Conservation (phyloP, 2,797 vertebrate species). For the Pipistrellus kuhlii region DNA sequence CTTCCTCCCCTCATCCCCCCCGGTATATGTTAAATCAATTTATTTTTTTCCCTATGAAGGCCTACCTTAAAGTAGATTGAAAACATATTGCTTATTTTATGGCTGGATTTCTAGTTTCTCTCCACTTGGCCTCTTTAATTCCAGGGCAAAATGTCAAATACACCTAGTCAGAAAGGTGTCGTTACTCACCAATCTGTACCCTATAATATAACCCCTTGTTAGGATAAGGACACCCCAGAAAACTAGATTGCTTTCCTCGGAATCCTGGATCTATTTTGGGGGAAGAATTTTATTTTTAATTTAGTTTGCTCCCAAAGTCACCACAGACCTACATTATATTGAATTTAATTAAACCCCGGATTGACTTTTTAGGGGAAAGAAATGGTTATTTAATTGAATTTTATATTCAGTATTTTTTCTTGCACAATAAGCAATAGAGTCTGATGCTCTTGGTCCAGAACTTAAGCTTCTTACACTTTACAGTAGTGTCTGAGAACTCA, state of each 20-base stretch:
- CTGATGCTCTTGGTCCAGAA: slow-evolving; percentile 23
- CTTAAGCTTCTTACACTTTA: slow-evolving; percentile 34
- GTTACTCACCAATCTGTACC: neutral
- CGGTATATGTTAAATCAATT: slow-evolving; percentile 25
- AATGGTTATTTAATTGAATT: slow-evolving; percentile 42
- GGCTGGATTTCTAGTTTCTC: slow-evolving; percentile 20
- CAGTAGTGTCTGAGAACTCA: slow-evolving; percentile 13
- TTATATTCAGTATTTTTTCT: slow-evolving; percentile 38
- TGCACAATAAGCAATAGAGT: neutral
- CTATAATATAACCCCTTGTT: neutral
- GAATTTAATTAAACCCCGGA: slow-evolving; percentile 55
- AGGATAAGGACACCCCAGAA: neutral
- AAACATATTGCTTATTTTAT: slow-evolving; percentile 43
- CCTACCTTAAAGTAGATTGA: slow-evolving; percentile 43
- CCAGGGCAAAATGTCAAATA: slow-evolving; percentile 14
- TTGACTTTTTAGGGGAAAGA: slow-evolving; percentile 24
- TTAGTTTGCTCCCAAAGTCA: slow-evolving; percentile 23
- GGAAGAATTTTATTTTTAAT: slow-evolving; percentile 50
- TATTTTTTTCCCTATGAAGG: neutral
- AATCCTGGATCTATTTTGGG: slow-evolving; percentile 14
- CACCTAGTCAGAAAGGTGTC: neutral
- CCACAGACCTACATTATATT: neutral
- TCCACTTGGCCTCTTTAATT: slow-evolving; percentile 14
- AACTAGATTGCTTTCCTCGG: neutral
- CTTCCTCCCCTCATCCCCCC: too few relatives aligned